Percentiles rank a stretch among this genome's conserved stretches.
These are phyloP conservation scores for Tragelaphus imberbis DNA, from an alignment of 2,113 vertebrate species.

Conservation along the genomic window DNA sequence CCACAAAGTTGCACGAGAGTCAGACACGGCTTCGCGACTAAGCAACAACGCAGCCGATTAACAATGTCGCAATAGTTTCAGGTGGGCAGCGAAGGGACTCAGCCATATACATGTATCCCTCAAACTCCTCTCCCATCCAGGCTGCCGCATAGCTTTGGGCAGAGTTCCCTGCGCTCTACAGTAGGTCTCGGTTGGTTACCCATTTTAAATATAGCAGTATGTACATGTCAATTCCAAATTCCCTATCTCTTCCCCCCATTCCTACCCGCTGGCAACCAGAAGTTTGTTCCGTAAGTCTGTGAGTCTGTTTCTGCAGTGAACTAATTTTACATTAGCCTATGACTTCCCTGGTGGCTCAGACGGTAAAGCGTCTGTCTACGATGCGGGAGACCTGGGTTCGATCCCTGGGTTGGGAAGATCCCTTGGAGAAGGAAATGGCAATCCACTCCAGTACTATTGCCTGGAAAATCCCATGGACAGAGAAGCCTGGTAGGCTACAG, in stretches of 20 bases:
- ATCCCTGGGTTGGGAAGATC: no score
- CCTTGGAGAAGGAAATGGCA: no score
- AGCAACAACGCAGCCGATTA: background rate
- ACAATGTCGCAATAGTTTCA: background rate
- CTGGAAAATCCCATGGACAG: no score
- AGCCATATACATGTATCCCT: background rate
- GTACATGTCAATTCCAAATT: background rate
- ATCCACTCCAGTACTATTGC: no score
- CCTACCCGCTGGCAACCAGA: background rate
- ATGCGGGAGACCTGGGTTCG: no score
- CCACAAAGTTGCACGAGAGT: background rate
- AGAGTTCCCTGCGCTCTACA: background rate
- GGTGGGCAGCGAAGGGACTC: background rate
- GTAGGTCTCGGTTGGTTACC: background rate
- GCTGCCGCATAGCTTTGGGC: background rate
- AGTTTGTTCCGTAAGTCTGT: background rate
- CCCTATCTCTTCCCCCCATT: background rate
- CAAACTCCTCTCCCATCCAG: background rate
- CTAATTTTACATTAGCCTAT: background rate
- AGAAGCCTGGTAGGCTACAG: no score
- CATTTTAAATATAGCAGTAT: background rate
- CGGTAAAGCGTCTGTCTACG: no score
- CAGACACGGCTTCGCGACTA: background rate
- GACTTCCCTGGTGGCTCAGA: no score
- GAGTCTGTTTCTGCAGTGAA: background rate